Conservation (phyloP, 1,140 invertebrate species). For the Frieseomelitta varia region DNA sequence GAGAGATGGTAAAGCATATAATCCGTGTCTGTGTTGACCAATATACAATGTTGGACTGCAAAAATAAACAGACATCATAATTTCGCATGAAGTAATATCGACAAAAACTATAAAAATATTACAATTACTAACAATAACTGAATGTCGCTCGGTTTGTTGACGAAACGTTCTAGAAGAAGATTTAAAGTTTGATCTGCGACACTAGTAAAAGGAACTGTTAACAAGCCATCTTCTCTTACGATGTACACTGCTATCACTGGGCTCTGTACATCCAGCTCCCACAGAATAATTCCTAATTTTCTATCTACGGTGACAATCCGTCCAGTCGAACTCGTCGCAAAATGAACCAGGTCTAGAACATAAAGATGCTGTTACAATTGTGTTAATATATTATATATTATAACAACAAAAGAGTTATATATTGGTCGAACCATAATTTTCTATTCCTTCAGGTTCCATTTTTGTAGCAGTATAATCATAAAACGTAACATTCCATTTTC, state of each 20-base stretch:
- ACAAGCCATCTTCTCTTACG: slow-evolving; percentile 89
- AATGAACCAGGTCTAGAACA: slow-evolving; percentile 90
- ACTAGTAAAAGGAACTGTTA: slow-evolving; percentile 94
- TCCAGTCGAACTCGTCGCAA: slow-evolving; percentile 94
- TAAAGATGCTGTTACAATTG: neutral
- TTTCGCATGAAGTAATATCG: neutral
- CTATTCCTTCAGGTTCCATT: slow-evolving; percentile 88
- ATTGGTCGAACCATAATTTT: slow-evolving; percentile 88
- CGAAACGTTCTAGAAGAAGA: slow-evolving; percentile 86
- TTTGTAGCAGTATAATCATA: slow-evolving; percentile 92
- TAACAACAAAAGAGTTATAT: too few relatives aligned
- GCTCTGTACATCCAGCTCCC: slow-evolving; percentile 93
- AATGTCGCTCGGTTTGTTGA: slow-evolving; percentile 86
- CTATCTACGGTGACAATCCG: slow-evolving; percentile 90
- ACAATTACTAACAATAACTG: slow-evolving; percentile 88
- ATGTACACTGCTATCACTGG: slow-evolving; percentile 96
- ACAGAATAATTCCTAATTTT: slow-evolving; percentile 89
- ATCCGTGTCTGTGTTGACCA: slow-evolving; percentile 92
- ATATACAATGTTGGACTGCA: slow-evolving; percentile 95
- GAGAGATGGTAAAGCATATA: slow-evolving; percentile 95
- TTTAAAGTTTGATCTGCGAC: slow-evolving; percentile 93
- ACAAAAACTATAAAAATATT: neutral
- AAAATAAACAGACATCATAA: slow-evolving; percentile 60
- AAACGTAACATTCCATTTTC: slow-evolving; percentile 98
- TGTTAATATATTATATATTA: neutral